phyloP scores from a whole-genome alignment of 1,140 invertebrate species.

The Drosophila busckii region DNA sequence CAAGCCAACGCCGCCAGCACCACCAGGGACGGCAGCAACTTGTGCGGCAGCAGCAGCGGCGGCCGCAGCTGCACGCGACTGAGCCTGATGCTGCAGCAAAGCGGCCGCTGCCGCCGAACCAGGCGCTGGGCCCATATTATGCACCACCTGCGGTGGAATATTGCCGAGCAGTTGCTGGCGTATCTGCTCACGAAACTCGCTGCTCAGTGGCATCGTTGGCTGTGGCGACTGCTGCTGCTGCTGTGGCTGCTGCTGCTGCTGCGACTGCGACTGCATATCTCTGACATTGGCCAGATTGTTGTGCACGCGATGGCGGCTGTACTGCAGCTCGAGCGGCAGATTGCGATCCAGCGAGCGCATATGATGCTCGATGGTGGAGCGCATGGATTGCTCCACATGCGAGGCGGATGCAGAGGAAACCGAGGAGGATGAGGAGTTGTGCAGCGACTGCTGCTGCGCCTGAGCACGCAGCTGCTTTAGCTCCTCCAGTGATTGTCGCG shows the following conservation, averaged over 20 bases:
- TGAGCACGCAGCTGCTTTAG: slow-evolving; percentile 71
- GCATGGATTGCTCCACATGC: slow-evolving; percentile 68
- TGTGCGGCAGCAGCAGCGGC: slow-evolving; percentile 65
- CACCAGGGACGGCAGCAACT: slow-evolving; percentile 47
- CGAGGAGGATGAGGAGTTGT: slow-evolving; percentile 58
- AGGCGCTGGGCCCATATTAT: slow-evolving; percentile 68
- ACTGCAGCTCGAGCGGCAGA: slow-evolving; percentile 73
- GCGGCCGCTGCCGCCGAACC: slow-evolving; percentile 72
- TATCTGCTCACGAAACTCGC: slow-evolving; percentile 75
- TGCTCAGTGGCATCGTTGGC: slow-evolving; percentile 66
- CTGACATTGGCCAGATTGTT: slow-evolving; percentile 36
- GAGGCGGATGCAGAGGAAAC: slow-evolving; percentile 40
- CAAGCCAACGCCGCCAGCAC: slow-evolving; percentile 36
- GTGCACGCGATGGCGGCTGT: slow-evolving; percentile 75
- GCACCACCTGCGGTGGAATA: slow-evolving; percentile 70
- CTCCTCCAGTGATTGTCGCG: slow-evolving; percentile 68
- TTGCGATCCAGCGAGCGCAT: slow-evolving; percentile 78
- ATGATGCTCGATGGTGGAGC: slow-evolving; percentile 74
- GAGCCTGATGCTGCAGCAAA: slow-evolving; percentile 72
- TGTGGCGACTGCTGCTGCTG: slow-evolving; percentile 32
- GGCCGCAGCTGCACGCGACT: slow-evolving; percentile 68
- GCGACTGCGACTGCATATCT: slow-evolving; percentile 9
- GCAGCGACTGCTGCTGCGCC: slow-evolving; percentile 58
- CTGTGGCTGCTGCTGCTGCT: slow-evolving; percentile 7
- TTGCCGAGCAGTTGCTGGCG: slow-evolving; percentile 69